Conservation (phyloP, 1,140 invertebrate genomes). For the Pseudobourletiella spinata region DNA sequence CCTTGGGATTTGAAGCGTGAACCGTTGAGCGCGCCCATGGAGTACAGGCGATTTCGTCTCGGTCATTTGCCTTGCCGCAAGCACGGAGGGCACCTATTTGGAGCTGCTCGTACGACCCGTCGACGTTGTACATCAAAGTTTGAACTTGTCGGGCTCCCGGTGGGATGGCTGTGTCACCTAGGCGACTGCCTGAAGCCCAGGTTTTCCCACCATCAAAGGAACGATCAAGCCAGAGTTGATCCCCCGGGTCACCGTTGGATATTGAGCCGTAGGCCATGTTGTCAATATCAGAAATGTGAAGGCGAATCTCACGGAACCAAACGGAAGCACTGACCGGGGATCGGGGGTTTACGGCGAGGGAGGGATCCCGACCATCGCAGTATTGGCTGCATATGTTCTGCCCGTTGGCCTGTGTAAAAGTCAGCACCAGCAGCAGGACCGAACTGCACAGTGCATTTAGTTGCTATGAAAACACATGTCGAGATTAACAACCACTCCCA, state of each 20-base stretch:
- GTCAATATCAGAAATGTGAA: conserved; percentile 20
- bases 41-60: conserved; percentile 18
- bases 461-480: too few species aligned
- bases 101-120: neutral
- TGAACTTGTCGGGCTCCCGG: neutral
- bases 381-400: neutral
- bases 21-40: conserved; percentile 23
- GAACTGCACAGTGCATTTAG: too few species aligned
- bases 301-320: neutral
- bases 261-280: conserved; percentile 26
- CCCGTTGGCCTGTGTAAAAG: too few species aligned
- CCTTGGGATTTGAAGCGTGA: neutral
- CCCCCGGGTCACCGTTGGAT: conserved; percentile 10
- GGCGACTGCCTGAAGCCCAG: conserved; percentile 10
- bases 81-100: conserved; percentile 19
- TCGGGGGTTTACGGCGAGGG: conserved; percentile 3
- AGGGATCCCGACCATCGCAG: conserved; percentile 25
- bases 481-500: too few species aligned
- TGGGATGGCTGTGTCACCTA: conserved; percentile 10
- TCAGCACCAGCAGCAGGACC: too few species aligned
- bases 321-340: neutral
- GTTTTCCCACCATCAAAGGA: conserved; percentile 21
- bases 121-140: conserved; percentile 24
- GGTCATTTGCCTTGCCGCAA: conserved; percentile 16
- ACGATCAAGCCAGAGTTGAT: conserved; percentile 23